Conservation (phyloP, 2,113 vertebrate species). For the Oryctolagus cuniculus region DNA sequence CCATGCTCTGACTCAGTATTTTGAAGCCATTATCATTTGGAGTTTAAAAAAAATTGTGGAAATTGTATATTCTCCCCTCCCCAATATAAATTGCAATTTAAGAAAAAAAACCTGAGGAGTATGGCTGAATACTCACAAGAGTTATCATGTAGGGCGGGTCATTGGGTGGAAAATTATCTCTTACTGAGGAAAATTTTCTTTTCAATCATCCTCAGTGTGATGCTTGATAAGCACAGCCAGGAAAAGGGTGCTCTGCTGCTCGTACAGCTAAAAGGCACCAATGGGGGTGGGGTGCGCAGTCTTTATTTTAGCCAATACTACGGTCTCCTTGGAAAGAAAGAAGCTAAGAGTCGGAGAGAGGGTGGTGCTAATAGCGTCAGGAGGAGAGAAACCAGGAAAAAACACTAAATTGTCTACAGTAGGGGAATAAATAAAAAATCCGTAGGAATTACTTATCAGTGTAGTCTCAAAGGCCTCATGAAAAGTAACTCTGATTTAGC, state of each 20-base stretch:
- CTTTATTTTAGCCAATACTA: slow-evolving; percentile 41
- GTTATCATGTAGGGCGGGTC: slow-evolving; percentile 52
- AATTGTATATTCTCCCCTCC: not conserved
- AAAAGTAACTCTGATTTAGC: slow-evolving; percentile 72
- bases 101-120: not conserved
- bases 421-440: slow-evolving; percentile 79
- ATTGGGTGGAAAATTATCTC: slow-evolving; percentile 77
- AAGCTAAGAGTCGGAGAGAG: not conserved
- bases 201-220: slow-evolving; percentile 61
- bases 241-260: not conserved
- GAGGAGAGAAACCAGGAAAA: slow-evolving; percentile 61
- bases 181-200: slow-evolving; percentile 62
- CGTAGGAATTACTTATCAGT: slow-evolving; percentile 70
- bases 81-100: not conserved
- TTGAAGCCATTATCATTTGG: not conserved
- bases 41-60: not conserved
- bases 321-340: slow-evolving; percentile 42
- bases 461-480: slow-evolving; percentile 71
- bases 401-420: slow-evolving; percentile 60
- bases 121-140: slow-evolving; percentile 40
- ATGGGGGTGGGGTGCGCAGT: not conserved
- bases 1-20: not conserved
- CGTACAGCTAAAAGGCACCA: slow-evolving; percentile 44
- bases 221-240: slow-evolving; percentile 58
- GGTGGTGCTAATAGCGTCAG: not conserved